These are phyloP conservation scores for Amia ocellicauda DNA, from an alignment of 2,113 vertebrate genomes.

Conservation along the genomic window DNA sequence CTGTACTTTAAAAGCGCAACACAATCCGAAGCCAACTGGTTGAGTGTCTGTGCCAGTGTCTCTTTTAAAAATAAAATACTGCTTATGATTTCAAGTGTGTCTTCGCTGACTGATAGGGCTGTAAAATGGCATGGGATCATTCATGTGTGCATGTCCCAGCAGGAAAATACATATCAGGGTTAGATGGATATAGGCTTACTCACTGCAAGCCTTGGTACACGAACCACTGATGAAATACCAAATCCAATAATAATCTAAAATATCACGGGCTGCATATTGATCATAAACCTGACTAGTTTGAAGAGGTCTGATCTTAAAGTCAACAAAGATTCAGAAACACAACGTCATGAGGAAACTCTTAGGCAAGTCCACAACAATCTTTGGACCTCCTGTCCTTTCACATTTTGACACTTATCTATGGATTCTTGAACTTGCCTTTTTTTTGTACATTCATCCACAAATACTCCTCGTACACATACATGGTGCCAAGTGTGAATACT, in stretches of 20 bases:
- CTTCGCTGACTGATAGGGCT: background rate
- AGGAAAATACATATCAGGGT: background rate
- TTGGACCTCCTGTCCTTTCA: background rate
- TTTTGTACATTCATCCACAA: background rate
- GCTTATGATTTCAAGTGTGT: background rate
- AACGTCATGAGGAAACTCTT: background rate
- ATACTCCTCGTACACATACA: too few species aligned
- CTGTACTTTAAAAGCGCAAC: background rate
- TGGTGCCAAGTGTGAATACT: too few species aligned
- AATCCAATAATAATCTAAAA: conserved; percentile 4
- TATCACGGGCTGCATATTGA: background rate
- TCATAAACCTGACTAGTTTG: background rate
- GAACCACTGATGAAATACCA: background rate
- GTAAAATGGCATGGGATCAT: too few species aligned
- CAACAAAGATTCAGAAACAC: background rate
- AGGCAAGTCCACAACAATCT: background rate
- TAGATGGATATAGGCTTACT: background rate
- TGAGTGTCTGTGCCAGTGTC: background rate
- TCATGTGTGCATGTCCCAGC: background rate
- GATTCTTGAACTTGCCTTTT: background rate
- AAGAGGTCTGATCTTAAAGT: conserved; percentile 2
- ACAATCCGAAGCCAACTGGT: too few species aligned
- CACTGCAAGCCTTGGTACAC: background rate
- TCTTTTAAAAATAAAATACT: background rate
- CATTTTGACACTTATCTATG: background rate